Evolutionary conservation across 1,140 invertebrate genomes (phyloP).

Genomic region (Sesamia nonagrioides): DNA sequence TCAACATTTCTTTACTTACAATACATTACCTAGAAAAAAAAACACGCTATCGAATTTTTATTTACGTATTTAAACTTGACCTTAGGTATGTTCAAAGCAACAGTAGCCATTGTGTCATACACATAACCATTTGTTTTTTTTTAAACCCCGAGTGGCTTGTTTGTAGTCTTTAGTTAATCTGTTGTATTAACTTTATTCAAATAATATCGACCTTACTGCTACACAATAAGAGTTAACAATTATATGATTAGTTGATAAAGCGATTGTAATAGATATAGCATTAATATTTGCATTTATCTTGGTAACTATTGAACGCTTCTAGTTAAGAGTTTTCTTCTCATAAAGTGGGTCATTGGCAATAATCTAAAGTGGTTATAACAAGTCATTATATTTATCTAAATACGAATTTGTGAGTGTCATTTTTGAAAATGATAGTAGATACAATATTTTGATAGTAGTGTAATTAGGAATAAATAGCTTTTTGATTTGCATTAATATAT

Average conservation of each 20-base stretch:
- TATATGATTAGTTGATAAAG: conserved; percentile 13
- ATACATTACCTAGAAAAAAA: neutral
- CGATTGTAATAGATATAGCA: conserved; percentile 27
- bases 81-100: neutral
- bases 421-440: conserved; percentile 3
- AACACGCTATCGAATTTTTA: neutral
- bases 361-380: neutral
- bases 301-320: neutral
- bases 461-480: conserved; percentile 20
- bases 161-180: neutral
- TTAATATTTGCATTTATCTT: conserved; percentile 31
- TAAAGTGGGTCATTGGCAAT: conserved; percentile 24
- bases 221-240: neutral
- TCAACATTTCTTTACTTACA: too few relatives aligned
- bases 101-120: conserved; percentile 25
- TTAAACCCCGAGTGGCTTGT: neutral
- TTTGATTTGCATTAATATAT: conserved; percentile 26
- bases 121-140: conserved; percentile 11
- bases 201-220: neutral
- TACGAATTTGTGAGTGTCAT: conserved; percentile 2
- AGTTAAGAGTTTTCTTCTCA: conserved; percentile 5
- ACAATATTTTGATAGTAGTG: neutral
- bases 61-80: neutral
- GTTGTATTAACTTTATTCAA: neutral
- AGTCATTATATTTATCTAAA: conserved; percentile 32